These are phyloP conservation scores for Arenicola marina DNA, from an alignment of 2,888 invertebrate species.

Conservation along the genomic window DNA sequence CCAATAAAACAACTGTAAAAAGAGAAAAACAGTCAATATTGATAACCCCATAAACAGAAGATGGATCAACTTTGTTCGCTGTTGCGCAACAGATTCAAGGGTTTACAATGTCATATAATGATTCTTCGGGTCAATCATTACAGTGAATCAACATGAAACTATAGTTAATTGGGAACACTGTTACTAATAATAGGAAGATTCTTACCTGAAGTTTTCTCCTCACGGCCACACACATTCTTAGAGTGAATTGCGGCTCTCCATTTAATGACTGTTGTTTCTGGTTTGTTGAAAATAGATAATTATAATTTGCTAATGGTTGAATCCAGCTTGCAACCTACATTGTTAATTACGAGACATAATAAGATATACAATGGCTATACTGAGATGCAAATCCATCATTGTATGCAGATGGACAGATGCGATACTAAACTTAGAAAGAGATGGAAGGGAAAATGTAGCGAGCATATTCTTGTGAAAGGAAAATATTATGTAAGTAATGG, in stretches of 20 bases:
- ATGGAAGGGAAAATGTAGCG: not conserved
- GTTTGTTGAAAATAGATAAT: slow-evolving; percentile 63
- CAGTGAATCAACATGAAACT: too few relatives aligned
- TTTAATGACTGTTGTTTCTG: slow-evolving; percentile 68
- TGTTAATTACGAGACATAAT: too few relatives aligned
- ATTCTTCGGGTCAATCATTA: too few relatives aligned
- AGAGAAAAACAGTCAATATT: not conserved
- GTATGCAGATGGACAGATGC: not conserved
- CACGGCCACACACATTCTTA: slow-evolving; percentile 82
- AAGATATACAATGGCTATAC: not conserved
- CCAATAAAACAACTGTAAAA: slow-evolving; percentile 78
- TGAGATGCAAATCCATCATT: not conserved
- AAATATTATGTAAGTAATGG: too few relatives aligned
- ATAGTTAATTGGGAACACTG: not conserved
- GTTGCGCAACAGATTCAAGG: too few relatives aligned
- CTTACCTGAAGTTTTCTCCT: slow-evolving; percentile 58
- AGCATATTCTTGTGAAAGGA: too few relatives aligned
- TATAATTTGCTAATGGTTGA: not conserved
- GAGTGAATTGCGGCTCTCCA: slow-evolving; percentile 76
- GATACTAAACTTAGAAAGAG: not conserved
- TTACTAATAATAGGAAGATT: slow-evolving; percentile 4
- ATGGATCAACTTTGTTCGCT: not conserved
- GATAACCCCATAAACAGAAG: not conserved
- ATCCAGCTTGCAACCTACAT: too few relatives aligned
- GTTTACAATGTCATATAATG: too few relatives aligned